Conservation (phyloP, 2,888 invertebrate species). For the Xestia sexstrigata region DNA sequence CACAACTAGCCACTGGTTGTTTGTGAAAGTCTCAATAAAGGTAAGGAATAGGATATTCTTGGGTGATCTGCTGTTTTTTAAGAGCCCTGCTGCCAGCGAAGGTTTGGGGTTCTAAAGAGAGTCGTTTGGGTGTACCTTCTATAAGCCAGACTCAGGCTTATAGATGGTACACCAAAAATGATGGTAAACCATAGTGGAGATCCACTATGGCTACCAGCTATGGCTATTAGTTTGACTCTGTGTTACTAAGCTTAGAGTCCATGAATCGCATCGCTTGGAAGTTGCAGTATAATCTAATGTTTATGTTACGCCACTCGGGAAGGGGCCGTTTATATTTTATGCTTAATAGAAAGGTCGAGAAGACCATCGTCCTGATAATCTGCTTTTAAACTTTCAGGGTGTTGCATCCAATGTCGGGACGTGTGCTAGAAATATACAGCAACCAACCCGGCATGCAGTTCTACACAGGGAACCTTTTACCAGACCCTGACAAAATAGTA, state of each 20-base stretch:
- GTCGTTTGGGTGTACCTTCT: not conserved
- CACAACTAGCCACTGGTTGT: not conserved
- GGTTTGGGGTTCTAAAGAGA: not conserved
- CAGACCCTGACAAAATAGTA: slow-evolving; percentile 89
- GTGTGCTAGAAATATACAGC: slow-evolving; percentile 95
- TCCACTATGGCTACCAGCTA: too few relatives aligned
- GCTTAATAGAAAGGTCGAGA: not conserved
- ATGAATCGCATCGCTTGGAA: not conserved
- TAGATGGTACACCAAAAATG: too few relatives aligned
- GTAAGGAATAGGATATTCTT: not conserved
- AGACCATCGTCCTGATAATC: not conserved
- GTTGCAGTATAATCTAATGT: not conserved
- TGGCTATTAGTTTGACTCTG: not conserved
- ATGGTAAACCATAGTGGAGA: too few relatives aligned
- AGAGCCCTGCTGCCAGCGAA: not conserved
- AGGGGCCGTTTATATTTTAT: not conserved
- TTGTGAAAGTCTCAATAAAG: not conserved
- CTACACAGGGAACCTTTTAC: slow-evolving; percentile 95
- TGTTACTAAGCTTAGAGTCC: not conserved
- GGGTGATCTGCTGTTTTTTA: not conserved
- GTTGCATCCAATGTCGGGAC: slow-evolving; percentile 92
- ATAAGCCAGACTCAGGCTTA: too few relatives aligned
- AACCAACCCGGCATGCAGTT: slow-evolving; percentile 98
- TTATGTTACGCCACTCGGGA: not conserved
- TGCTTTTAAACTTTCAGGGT: slow-evolving; percentile 84